Evolutionary conservation across 2,113 vertebrate species (phyloP).

Genomic region (Ascaphus truei): DNA sequence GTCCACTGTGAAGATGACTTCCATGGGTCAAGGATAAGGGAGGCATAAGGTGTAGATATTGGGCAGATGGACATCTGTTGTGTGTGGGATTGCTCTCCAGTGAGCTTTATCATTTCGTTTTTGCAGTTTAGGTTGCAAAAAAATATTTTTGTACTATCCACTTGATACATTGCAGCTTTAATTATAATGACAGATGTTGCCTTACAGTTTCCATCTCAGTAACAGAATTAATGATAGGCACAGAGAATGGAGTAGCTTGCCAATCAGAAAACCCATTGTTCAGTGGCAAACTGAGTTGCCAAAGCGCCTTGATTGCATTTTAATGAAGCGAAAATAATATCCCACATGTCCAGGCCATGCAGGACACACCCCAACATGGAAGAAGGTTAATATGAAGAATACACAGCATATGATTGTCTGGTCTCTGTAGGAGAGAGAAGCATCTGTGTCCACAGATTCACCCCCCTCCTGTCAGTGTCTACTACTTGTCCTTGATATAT

Average conservation of each 20-base stretch:
- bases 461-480: neutral
- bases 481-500: slow-evolving; percentile 24
- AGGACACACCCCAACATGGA: neutral
- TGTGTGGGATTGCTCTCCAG: neutral
- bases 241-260: slow-evolving; percentile 25
- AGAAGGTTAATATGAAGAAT: slow-evolving; percentile 3
- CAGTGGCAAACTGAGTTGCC: slow-evolving; percentile 16
- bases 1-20: neutral
- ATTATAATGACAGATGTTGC: slow-evolving; percentile 50
- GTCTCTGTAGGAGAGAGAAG: neutral
- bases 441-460: slow-evolving; percentile 19
- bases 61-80: neutral
- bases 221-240: slow-evolving; percentile 46
- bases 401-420: slow-evolving; percentile 4
- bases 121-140: slow-evolving; percentile 2
- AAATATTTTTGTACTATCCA: slow-evolving; percentile 6
- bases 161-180: slow-evolving; percentile 40
- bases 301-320: slow-evolving; percentile 34
- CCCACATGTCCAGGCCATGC: neutral
- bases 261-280: slow-evolving; percentile 17
- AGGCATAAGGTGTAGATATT: neutral
- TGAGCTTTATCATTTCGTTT: neutral
- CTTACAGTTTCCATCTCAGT: slow-evolving; percentile 38
- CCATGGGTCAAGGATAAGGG: neutral
- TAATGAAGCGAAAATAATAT: neutral